Conservation (phyloP, 2,888 invertebrate genomes). For the Tenthredo mesomela region DNA sequence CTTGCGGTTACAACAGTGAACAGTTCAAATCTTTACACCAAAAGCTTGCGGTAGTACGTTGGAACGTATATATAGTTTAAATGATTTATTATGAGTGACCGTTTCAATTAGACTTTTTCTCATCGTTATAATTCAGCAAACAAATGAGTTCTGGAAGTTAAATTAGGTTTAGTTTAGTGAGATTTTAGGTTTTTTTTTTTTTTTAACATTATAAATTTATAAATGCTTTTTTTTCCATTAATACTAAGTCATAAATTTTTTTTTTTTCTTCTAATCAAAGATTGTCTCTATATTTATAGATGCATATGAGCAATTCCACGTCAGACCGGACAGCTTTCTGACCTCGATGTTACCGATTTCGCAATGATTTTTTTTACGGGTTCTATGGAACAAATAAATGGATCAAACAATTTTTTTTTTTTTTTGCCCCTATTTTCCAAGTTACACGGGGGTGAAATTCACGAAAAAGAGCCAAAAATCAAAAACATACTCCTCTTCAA, state of each 20-base stretch:
- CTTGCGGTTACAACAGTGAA: neutral
- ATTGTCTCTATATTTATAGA: neutral
- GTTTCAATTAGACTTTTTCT: slow-evolving; percentile 20
- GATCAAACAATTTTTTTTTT: too few relatives aligned
- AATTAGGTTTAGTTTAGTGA: neutral
- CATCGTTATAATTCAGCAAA: neutral
- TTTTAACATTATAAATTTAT: too few relatives aligned
- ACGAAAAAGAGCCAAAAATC: too few relatives aligned
- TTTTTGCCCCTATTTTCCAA: too few relatives aligned
- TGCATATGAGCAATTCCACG: too few relatives aligned
- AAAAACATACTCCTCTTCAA: too few relatives aligned
- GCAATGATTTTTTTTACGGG: too few relatives aligned
- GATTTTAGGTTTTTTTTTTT: neutral
- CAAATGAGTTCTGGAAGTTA: neutral
- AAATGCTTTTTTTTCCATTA: neutral
- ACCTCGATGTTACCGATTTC: too few relatives aligned
- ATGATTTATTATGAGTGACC: neutral
- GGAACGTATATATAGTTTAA: neutral
- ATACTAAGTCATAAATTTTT: too few relatives aligned
- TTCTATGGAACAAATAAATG: too few relatives aligned
- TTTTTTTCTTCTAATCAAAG: neutral
- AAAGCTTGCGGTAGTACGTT: neutral
- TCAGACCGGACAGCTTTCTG: too few relatives aligned
- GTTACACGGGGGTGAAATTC: too few relatives aligned
- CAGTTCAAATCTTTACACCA: neutral